Percentiles rank a stretch among this genome's conserved stretches.
Conservation (phyloP, 2,797 vertebrate genomes). For the Carcharodon carcharias region DNA sequence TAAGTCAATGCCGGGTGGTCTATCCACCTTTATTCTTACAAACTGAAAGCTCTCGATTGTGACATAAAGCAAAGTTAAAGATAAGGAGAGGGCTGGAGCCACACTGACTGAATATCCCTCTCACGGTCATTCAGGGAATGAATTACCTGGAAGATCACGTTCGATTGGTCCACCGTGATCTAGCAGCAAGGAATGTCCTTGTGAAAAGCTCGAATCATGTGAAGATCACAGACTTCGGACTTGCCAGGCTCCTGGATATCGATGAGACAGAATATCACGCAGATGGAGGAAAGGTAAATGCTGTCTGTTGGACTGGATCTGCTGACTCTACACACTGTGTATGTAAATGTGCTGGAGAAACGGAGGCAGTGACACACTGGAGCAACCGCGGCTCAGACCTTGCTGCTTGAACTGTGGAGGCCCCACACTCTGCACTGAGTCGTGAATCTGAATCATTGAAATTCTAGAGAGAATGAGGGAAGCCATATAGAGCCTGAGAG, state of each 20-base stretch:
- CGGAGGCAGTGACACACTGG: no score
- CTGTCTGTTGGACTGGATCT: background rate
- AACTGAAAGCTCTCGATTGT: background rate
- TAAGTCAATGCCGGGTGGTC: no score
- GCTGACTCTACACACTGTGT: background rate
- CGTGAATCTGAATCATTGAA: background rate
- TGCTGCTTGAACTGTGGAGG: background rate
- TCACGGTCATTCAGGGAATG: slow-evolving; percentile 72
- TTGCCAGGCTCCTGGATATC: slow-evolving; percentile 86
- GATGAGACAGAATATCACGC: slow-evolving; percentile 94
- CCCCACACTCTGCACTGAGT: background rate
- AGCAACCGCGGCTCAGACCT: background rate
- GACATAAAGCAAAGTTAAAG: background rate
- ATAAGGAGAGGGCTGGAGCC: fast-evolving
- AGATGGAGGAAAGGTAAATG: slow-evolving; percentile 79
- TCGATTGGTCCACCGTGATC: slow-evolving; percentile 84
- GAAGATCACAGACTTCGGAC: slow-evolving; percentile 94
- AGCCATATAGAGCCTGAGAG: background rate
- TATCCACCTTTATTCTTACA: background rate
- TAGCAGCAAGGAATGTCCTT: slow-evolving; percentile 88
- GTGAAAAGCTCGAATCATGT: slow-evolving; percentile 93
- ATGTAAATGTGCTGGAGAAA: background rate
- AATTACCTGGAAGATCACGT: slow-evolving; percentile 84
- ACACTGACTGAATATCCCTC: background rate
- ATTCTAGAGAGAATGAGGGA: background rate